Percentiles rank a stretch among this genome's conserved stretches.
phyloP scores from a whole-genome alignment of 2,113 vertebrate species.

The Apteryx owenii region DNA sequence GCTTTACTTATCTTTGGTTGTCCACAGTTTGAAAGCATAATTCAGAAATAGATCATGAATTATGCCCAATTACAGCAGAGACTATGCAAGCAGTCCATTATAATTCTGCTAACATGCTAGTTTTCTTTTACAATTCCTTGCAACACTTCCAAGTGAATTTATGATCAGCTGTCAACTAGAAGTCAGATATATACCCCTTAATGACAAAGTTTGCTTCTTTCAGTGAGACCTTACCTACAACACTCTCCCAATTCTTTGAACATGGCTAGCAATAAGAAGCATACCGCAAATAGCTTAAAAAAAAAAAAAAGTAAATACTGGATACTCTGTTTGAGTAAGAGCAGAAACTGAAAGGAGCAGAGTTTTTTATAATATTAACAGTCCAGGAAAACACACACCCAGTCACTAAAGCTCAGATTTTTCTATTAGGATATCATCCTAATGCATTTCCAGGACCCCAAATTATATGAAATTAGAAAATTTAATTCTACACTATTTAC shows the following conservation, averaged over 20 bases:
- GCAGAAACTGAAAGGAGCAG: neutral
- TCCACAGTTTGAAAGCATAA: neutral
- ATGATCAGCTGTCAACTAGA: neutral
- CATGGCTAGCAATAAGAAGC: neutral
- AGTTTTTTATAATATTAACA: neutral
- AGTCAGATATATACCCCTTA: neutral
- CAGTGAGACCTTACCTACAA: neutral
- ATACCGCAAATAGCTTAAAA: neutral
- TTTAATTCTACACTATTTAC: neutral
- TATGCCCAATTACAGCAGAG: neutral
- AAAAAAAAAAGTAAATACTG: too few species aligned
- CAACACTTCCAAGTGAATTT: neutral
- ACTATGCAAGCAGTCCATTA: neutral
- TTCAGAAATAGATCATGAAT: neutral
- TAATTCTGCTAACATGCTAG: fast-evolving
- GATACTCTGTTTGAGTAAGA: too few species aligned
- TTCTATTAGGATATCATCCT: neutral
- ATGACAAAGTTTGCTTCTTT: neutral
- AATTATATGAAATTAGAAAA: neutral
- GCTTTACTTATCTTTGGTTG: neutral
- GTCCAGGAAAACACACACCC: neutral
- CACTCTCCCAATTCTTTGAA: neutral
- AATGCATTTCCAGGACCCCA: neutral
- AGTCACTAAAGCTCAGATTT: neutral
- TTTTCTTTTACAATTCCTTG: neutral